Conservation (phyloP, 2,113 vertebrate species). For the Ctenomys sociabilis region DNA sequence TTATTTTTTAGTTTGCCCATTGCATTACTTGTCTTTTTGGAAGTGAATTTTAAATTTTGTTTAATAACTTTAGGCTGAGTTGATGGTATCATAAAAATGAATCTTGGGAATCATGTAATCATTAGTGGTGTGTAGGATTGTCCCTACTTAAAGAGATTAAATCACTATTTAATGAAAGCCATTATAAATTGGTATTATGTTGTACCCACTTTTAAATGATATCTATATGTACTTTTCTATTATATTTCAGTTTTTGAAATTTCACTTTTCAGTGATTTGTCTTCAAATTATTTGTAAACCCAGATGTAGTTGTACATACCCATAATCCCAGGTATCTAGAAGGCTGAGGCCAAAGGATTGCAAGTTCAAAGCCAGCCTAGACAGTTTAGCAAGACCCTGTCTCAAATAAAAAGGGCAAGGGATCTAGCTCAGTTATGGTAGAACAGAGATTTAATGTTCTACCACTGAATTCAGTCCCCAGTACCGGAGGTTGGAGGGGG, state of each 20-base stretch:
- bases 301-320: not conserved
- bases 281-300: not conserved
- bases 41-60: constrained; percentile 39
- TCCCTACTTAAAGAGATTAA: not conserved
- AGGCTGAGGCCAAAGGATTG: not conserved
- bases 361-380: not conserved
- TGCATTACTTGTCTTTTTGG: constrained; percentile 52
- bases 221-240: not conserved
- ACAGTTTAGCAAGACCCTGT: not conserved
- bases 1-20: not conserved
- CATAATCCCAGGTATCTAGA: not conserved
- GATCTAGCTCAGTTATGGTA: not conserved
- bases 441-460: not conserved
- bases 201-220: not conserved
- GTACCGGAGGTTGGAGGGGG: not conserved
- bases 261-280: constrained; percentile 52
- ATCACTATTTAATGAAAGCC: constrained; percentile 31
- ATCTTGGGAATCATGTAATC: constrained; percentile 34
- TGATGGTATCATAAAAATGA: not conserved
- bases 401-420: not conserved
- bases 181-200: not conserved
- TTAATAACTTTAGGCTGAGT: constrained; percentile 27
- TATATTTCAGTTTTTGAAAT: constrained; percentile 16
- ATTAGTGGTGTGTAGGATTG: constrained; percentile 29
- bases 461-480: not conserved